These are phyloP conservation scores for Limenitis camilla DNA, from an alignment of 2,888 invertebrate genomes.

Conservation along the genomic window DNA sequence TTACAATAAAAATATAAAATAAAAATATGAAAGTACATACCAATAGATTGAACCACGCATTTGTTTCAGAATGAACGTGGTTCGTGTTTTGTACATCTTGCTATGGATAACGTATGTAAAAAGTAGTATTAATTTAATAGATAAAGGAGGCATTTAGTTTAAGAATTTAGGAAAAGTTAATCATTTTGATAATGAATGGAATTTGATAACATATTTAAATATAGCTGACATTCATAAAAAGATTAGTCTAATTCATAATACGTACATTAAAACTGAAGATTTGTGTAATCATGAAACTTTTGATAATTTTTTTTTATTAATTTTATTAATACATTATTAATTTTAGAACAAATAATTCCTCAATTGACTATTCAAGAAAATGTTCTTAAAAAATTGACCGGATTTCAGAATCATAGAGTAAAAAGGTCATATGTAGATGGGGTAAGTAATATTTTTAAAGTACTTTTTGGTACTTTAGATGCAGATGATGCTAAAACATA, in stretches of 20 bases:
- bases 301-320: conserved; percentile 15
- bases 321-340: conserved; percentile 15
- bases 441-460: conserved; percentile 23
- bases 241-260: conserved; percentile 19
- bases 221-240: conserved; percentile 22
- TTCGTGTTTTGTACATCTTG: conserved; percentile 5
- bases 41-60: conserved; percentile 23
- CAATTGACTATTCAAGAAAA: conserved; percentile 19
- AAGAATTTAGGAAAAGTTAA: conserved; percentile 24
- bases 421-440: conserved; percentile 25
- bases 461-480: conserved; percentile 25
- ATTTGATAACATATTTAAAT: conserved; percentile 21
- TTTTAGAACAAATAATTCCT: conserved; percentile 20
- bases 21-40: conserved; percentile 21
- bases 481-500: conserved; percentile 21
- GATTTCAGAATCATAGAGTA: conserved; percentile 10
- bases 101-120: conserved; percentile 10
- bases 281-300: conserved; percentile 18
- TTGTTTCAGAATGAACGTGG: conserved; percentile 23
- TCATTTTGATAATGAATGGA: conserved; percentile 25
- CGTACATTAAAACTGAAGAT: conserved; percentile 16
- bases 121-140: conserved; percentile 14
- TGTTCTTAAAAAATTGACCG: conserved; percentile 20
- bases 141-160: conserved; percentile 21
- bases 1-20: conserved; percentile 20